These are phyloP conservation scores for Poeciliopsis retropinna DNA, from an alignment of 2,113 vertebrate genomes.

Conservation along the genomic window DNA sequence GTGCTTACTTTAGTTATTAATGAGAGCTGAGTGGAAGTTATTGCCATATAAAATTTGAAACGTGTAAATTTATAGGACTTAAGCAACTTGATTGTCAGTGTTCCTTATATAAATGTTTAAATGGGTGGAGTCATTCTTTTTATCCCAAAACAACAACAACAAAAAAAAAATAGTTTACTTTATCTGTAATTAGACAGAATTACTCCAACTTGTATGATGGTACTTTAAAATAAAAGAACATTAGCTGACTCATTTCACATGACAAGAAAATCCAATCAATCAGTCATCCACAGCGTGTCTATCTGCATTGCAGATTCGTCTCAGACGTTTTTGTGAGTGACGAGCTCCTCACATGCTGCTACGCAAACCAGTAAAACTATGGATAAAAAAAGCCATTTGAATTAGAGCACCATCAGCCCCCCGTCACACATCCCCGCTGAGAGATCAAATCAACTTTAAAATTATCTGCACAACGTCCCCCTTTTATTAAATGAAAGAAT, in stretches of 20 bases:
- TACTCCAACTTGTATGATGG: too few species aligned
- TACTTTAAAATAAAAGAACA: background rate
- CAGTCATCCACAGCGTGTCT: conserved; percentile 9
- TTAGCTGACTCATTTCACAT: conserved; percentile 28
- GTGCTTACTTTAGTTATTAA: background rate
- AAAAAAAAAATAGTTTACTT: too few species aligned
- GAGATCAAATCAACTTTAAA: background rate
- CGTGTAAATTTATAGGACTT: background rate
- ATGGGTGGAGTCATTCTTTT: too few species aligned
- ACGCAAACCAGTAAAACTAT: too few species aligned
- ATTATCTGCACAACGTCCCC: background rate
- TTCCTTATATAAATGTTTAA: too few species aligned
- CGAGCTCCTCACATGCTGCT: background rate
- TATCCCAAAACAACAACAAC: too few species aligned
- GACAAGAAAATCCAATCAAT: conserved; percentile 10
- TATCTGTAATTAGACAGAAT: too few species aligned
- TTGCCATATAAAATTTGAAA: background rate
- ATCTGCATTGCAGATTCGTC: conserved; percentile 22
- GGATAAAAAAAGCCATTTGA: too few species aligned
- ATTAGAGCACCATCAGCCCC: too few species aligned
- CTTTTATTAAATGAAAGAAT: conserved; percentile 40
- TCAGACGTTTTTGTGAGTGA: conserved; percentile 22
- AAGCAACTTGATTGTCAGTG: background rate
- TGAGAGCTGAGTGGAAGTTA: background rate
- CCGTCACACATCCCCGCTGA: background rate